Evolutionary conservation across 2,888 invertebrate genomes (phyloP).

Genomic region (Phengaris alcon): DNA sequence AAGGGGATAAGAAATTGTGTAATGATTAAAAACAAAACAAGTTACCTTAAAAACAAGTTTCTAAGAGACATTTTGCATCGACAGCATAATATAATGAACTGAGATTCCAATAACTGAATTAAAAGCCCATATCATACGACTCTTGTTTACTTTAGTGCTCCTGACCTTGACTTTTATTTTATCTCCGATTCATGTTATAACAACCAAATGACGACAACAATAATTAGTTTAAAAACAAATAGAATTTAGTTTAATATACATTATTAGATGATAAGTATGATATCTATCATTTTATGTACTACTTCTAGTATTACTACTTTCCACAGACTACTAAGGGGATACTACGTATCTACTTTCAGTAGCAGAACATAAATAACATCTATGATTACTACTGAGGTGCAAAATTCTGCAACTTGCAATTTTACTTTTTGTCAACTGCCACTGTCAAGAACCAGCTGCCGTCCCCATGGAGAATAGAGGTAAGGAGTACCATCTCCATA

Average conservation of each 20-base stretch:
- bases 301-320: no score
- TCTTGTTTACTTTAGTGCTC: not conserved
- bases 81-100: not conserved
- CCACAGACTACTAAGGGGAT: no score
- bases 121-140: not conserved
- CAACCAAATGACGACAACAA: constrained; percentile 8
- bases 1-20: not conserved
- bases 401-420: no score
- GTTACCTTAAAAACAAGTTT: constrained; percentile 45
- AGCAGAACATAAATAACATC: no score
- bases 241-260: not conserved
- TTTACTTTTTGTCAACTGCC: not conserved
- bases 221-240: not conserved
- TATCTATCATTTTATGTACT: no score
- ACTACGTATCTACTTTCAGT: no score
- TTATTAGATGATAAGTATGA: no score
- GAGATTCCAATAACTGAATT: not conserved
- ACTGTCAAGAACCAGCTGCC: not conserved
- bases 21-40: not conserved
- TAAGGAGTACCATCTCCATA: no score
- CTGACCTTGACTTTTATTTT: constrained; percentile 30
- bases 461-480: no score
- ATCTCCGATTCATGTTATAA: constrained; percentile 34
- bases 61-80: constrained; percentile 46
- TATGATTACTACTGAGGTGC: no score